A percentile compares a stretch with the other conserved stretches of the same genome.
Evolutionary conservation across 1,140 invertebrate species (phyloP).

Genomic region (Scylla paramamosain): DNA sequence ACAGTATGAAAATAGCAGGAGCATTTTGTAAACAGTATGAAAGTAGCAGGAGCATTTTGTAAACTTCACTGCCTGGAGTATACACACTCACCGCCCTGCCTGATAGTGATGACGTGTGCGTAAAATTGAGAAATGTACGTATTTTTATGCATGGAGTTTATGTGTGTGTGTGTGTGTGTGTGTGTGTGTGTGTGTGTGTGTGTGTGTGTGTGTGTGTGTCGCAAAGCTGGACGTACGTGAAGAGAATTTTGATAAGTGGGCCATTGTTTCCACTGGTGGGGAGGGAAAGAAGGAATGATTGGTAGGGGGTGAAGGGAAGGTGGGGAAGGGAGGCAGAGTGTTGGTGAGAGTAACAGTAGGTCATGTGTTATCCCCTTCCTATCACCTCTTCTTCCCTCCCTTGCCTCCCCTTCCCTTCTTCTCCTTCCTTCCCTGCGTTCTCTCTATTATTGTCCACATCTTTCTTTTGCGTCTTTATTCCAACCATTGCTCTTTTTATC

Average conservation of each 20-base stretch:
- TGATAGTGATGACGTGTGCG: no score
- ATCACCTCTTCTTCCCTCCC: not conserved
- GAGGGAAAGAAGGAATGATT: not conserved
- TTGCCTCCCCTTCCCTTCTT: not conserved
- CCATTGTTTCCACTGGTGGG: not conserved
- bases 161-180: constrained; percentile 12
- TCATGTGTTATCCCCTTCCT: not conserved
- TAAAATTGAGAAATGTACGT: not conserved
- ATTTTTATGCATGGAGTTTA: not conserved
- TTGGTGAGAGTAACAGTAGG: not conserved
- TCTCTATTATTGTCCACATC: not conserved
- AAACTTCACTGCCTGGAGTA: no score
- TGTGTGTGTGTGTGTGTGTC: constrained; percentile 3
- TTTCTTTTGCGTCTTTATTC: not conserved
- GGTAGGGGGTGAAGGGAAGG: not conserved
- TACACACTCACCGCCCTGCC: no score
- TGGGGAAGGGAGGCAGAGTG: not conserved
- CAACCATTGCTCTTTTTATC: not conserved
- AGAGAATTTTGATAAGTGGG: constrained; percentile 22
- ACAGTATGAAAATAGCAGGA: no score
- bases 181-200: not conserved
- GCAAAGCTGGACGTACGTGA: not conserved
- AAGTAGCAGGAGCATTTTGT: no score
- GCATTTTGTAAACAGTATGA: no score
- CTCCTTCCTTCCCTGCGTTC: not conserved